Evolutionary conservation across 2,888 invertebrate genomes (phyloP).

Genomic region (Scaptomyza flava): DNA sequence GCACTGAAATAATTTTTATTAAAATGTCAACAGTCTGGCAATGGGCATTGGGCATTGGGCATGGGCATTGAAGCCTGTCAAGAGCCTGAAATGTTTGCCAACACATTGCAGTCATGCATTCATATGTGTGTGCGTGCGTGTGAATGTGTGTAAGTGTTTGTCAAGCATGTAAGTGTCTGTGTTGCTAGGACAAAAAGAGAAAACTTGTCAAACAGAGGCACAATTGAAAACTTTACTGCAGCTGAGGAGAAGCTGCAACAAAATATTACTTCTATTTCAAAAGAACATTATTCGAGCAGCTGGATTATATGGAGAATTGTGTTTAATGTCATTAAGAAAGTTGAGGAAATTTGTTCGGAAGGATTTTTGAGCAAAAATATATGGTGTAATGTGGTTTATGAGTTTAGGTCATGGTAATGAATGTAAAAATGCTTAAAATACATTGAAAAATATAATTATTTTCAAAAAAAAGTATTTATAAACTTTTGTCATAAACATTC

Average conservation of each 20-base stretch:
- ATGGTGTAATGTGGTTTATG: too few relatives aligned
- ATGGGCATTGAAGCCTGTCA: constrained; percentile 66
- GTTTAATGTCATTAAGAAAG: neutral
- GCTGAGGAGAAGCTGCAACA: neutral
- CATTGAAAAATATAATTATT: too few relatives aligned
- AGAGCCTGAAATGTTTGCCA: constrained; percentile 71
- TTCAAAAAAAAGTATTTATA: too few relatives aligned
- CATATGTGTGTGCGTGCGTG: constrained; percentile 1
- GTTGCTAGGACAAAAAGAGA: constrained; percentile 16
- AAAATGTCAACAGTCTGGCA: constrained; percentile 79
- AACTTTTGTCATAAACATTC: too few relatives aligned
- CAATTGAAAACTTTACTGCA: constrained; percentile 23
- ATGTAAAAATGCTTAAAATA: too few relatives aligned
- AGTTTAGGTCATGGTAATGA: too few relatives aligned
- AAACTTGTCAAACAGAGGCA: constrained; percentile 40
- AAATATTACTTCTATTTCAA: neutral
- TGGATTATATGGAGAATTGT: too few relatives aligned
- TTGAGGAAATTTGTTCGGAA: neutral
- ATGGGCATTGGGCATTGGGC: constrained; percentile 68
- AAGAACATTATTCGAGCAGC: neutral
- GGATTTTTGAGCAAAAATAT: neutral
- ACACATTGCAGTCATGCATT: constrained; percentile 52
- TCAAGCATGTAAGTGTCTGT: constrained; percentile 16
- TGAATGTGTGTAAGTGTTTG: constrained; percentile 1
- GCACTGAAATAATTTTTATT: constrained; percentile 75